Base-by-base conservation (phyloP, 1,140 invertebrate species). In the Anadara kagoshimensis region DNA sequence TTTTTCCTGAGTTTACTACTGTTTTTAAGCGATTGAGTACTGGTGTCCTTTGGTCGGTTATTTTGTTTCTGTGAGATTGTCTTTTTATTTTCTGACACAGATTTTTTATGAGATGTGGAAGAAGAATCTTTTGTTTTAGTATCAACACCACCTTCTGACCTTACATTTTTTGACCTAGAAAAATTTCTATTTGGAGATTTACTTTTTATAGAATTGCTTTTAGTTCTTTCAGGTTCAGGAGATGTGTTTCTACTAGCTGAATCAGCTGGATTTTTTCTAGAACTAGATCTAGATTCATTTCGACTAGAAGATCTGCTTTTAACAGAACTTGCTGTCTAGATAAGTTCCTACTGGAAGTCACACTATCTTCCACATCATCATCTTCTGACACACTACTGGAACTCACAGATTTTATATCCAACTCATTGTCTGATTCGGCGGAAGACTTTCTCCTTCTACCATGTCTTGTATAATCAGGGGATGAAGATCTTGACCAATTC, bases 221-320 rank as follows among this genome's bases (percentile, higher is more conserved):
- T 36, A n/a, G 12, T 41, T 29, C 36, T 41, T 54, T 67, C 43
- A 24, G 8, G 24, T 43, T 43, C 12, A 16, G 22, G 11, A 29
- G 43, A 24, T 16, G 41, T 45, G 59, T 45, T 64, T 29, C 26
- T 26, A n/a, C 47, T 47, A 24, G 62, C n/a, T 49, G 7, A 18
- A 51, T 26, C 29, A 29, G 18, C 44, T 18, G 47, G 24, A 51
- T 26, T 64, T 22, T 49, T 64, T 36, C 45, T 64, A 26, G 62
- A 64, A 51, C 45, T 51, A 51, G 49, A 22, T 51, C 49, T 16
- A 18, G 49, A 29, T 7, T 45, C 29, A 49, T 47, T 64, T 47
- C 22, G 26, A 24, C 62, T n/a, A 36, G 62, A 64, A 64, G 44
- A 26, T 67, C 49, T 43, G n/a, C 51, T 67, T 29, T 29, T 67